Percentiles rank a stretch among this genome's conserved stretches.
Evolutionary conservation across 2,797 vertebrate species (phyloP).

Genomic region (Nyctibius grandis): DNA sequence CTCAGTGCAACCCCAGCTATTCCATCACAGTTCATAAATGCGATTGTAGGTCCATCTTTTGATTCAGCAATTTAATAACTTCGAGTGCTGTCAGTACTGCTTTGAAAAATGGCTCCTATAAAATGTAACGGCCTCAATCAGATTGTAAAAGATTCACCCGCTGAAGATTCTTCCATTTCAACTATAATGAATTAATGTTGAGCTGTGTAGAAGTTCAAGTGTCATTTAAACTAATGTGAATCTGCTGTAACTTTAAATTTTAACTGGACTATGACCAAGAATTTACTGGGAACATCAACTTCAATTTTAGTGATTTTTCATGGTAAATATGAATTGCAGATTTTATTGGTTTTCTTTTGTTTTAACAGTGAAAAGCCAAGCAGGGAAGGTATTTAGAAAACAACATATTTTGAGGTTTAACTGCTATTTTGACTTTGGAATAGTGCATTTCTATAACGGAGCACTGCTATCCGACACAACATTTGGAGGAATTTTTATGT

Average conservation of each 20-base stretch:
- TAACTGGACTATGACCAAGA: constrained; percentile 63
- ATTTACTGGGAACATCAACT: constrained; percentile 67
- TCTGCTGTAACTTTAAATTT: constrained; percentile 76
- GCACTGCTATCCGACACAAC: background rate
- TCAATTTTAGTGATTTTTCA: constrained; percentile 63
- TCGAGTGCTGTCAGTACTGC: constrained; percentile 95
- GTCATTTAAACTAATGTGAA: constrained; percentile 90
- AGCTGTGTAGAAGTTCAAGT: constrained; percentile 93
- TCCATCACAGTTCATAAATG: constrained; percentile 80
- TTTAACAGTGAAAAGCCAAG: constrained; percentile 32
- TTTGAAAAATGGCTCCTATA: constrained; percentile 98
- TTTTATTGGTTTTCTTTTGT: constrained; percentile 54
- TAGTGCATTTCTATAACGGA: background rate
- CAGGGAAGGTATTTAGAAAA: background rate
- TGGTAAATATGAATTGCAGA: constrained; percentile 47
- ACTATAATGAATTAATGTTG: constrained; percentile 96
- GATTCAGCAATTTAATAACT: constrained; percentile 98
- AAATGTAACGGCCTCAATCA: constrained; percentile 99
- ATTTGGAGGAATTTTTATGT: background rate
- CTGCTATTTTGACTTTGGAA: background rate
- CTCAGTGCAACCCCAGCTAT: constrained; percentile 57
- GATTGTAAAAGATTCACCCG: constrained; percentile 87
- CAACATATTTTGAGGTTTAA: constrained; percentile 5
- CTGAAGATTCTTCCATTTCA: constrained; percentile 83
- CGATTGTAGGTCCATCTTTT: constrained; percentile 80